Evolutionary conservation across 2,113 vertebrate species (phyloP), one percentile per base, ranked within the genome.

Genomic region (Ptilorrhoa leucosticta): DNA sequence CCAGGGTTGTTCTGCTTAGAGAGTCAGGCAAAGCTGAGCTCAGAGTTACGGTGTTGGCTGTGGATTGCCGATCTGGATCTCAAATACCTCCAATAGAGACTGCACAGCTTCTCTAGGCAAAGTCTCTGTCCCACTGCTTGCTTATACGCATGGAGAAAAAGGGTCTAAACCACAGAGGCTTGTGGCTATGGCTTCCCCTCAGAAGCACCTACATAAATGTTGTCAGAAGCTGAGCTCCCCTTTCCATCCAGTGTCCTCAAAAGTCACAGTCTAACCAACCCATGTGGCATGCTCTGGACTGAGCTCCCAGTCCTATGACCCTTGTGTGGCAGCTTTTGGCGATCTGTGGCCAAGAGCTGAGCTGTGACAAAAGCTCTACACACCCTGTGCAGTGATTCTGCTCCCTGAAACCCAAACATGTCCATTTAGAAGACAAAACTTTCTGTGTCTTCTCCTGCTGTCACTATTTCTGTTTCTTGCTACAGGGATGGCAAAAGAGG

Each of bases 71-170:
- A 57, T 60, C 27, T 83, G 53, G 11, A 48, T 75, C 42, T 76
- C 56, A 58, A 64, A 82, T 66, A n/a, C 30, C 24, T 37, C 31
- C 1, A 1, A 1, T 12, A 33, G 31, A 68, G 16, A 44, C 21
- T 60, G 57, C 40, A 68, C 26, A 90, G 19, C 30, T 14, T 50
- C 82, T 70, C 69, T 19, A 22, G 50, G 21, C 22, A 79, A 37
- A 4, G 20, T 66, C 24, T 63, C 65, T 79, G 31, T 48, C 70
- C n/a, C 37, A 39, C 33, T 65, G 20, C 61, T 92, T 68, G 19
- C 30, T 31, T 56, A 22, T 21, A 12, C 0, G 0, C 30, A 18
- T 7, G 9, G 47, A 56, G 11, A 37, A 60, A 71, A 76, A 42
- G 6, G 1, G 7, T 56, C 28, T 57, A 48, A 81, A 78, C 5